Evolutionary conservation across 2,888 invertebrate species (phyloP), one percentile per base, ranked within the genome.

Genomic region (Metopia argyrocephala): DNA sequence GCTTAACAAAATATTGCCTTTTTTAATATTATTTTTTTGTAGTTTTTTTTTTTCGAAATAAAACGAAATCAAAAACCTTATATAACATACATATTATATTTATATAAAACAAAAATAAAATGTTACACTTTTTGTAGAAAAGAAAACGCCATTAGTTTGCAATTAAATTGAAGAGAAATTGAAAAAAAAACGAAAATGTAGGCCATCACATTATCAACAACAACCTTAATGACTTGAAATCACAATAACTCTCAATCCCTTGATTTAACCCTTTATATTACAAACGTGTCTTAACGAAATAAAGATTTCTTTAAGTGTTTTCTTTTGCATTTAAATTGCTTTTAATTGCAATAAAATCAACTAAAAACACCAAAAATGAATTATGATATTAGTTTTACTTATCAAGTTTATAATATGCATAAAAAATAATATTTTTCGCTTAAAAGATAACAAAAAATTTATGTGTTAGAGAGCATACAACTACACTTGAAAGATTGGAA

Each of bases 391-490:
- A 52, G 38, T 45, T 38, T 38, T 59, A n/a, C n/a, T 56, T 54
- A 52, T 57, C 52, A 66, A 64, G 68, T 20, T 5, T 23, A 45
- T 20, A 54, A 46, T 45, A 61, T 54, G 9, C 54, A 78, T 76
- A 61, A 62, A 74, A 38, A 38, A 15, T 38, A 38, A 68, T 31
- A 54, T 28, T 46, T 65, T 50, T 15, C 15, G 3, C 0, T 12
- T 27, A 28, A 54, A 52, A 70, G 75, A 75, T 71, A 38, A 66
- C 52, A 59, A 54, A 18, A 48, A 50, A 66, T 76, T 75, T 70
- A 71, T 71, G 48, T 65, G 25, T 23, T 70, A 45, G 61, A 79
- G 66, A 52, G 71, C 38, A 12, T 57, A 27, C 46, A 18, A 70
- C 56, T 38, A 61, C 38, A 38, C 56, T 12, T 52, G 52, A 69